A percentile compares a stretch with the other conserved stretches of the same genome.
These are phyloP conservation scores for Tuta absoluta DNA, from an alignment of 2,888 invertebrate species.

Conservation along the genomic window DNA sequence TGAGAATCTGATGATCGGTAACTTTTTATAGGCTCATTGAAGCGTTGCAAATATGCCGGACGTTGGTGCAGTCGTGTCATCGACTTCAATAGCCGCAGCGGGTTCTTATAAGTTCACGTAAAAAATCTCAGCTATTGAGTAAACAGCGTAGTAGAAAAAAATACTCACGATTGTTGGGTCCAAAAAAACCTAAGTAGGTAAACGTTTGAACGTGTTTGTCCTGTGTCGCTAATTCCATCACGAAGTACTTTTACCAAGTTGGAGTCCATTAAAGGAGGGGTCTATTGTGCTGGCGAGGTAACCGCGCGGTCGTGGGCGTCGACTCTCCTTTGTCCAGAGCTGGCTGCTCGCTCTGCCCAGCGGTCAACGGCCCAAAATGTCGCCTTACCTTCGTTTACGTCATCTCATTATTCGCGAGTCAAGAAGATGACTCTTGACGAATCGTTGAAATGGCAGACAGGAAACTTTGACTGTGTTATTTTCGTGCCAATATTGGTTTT, in stretches of 20 bases:
- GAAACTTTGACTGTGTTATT: conserved; percentile 20
- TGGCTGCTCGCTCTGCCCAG: conserved; percentile 30
- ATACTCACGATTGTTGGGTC: not conserved
- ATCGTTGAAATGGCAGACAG: conserved; percentile 62
- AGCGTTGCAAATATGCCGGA: conserved; percentile 63
- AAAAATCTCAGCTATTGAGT: conserved; percentile 11
- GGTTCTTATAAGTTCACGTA: not conserved
- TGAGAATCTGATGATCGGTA: conserved; percentile 55
- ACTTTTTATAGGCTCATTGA: conserved; percentile 54
- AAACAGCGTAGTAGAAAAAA: conserved; percentile 1
- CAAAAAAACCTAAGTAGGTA: conserved; percentile 2
- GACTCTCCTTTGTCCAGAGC: conserved; percentile 50
- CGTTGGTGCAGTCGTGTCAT: conserved; percentile 55
- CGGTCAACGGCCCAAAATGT: conserved; percentile 66
- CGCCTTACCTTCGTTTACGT: conserved; percentile 48
- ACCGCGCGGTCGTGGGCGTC: conserved; percentile 19
- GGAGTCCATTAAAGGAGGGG: not conserved
- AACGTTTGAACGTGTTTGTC: conserved; percentile 8
- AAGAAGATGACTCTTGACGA: conserved; percentile 61
- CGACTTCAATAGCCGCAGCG: conserved; percentile 41
- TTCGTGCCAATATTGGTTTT: not conserved
- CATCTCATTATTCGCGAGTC: conserved; percentile 57
- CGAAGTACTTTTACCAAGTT: conserved; percentile 8
- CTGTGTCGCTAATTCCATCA: conserved; percentile 7
- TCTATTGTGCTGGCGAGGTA: not conserved